Base-by-base conservation (phyloP, 2,797 vertebrate species). In the Enteromius radiatus region DNA sequence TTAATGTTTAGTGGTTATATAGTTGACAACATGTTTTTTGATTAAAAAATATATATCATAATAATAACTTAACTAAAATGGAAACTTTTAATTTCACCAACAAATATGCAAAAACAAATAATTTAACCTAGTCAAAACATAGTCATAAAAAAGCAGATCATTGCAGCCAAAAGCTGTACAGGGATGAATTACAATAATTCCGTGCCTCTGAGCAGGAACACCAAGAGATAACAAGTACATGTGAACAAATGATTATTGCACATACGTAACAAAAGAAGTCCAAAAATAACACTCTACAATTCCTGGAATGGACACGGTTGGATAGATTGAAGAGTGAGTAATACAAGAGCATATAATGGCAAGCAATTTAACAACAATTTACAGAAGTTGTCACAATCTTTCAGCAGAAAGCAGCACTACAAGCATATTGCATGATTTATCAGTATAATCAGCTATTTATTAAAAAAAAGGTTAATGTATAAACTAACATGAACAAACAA, bases 331-430 rank as follows among this genome's bases (percentile, higher is more conserved):
- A 36, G 19, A 23, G 5, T 36, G 31, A 74, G 47, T 36, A 33
- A 54, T 36, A 15, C 19, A 38, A 54, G 31, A 54, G 5, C 7
- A 3, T 19, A 52, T 52, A 74, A 54, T 73, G 52, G 28, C 19
- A 54, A 8, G 11, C 28, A 73, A 73, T 73, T 73, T 33, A 54
- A n/a, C 28, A 52, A 54, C 70, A n/a, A n/a, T 74, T 74, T 54
- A 54, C 47, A 74, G 47, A 38, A 33, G 49, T 38, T 8, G 0
- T 52, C 28, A 36, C 31, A 36, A 36, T 74, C 11, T 23, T 38
- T 33, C 33, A 36, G 31, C 38, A 56, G 31, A 31, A 49, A 54
- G 47, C 1, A 23, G 54, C 31, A 36, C 31, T 38, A 33, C 31
- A 54, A 49, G 5, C 5, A 49, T 54, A 67, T 1, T 23, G 11